Percentiles rank a stretch among this genome's conserved stretches.
These are phyloP conservation scores for Chaunax sp. DNA, from an alignment of 2,797 vertebrate genomes.

Conservation along the genomic window DNA sequence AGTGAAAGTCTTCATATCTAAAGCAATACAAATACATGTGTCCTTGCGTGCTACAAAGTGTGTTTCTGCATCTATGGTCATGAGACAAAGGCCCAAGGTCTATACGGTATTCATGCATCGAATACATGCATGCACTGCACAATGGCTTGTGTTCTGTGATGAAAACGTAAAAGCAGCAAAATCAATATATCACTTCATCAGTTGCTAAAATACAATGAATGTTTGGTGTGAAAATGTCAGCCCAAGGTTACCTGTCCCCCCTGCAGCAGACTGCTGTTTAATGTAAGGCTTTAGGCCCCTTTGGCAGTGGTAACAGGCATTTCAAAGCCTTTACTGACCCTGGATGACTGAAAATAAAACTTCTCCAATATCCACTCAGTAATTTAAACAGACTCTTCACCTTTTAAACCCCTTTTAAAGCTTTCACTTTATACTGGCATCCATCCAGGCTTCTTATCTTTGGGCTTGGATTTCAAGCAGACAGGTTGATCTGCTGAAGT, in stretches of 20 bases:
- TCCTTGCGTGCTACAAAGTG: neutral
- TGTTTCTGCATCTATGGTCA: conserved; percentile 4
- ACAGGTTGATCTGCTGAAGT: conserved; percentile 15
- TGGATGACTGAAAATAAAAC: neutral
- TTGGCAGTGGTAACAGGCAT: conserved; percentile 10
- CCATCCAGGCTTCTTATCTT: conserved; percentile 10
- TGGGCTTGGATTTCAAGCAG: conserved; percentile 19
- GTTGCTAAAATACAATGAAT: neutral
- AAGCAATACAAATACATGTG: conserved; percentile 2
- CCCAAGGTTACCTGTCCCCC: neutral
- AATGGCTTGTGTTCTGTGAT: neutral
- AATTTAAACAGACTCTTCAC: conserved; percentile 14
- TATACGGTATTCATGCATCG: neutral
- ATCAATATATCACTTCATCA: neutral
- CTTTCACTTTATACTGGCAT: conserved; percentile 9
- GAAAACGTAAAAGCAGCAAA: neutral
- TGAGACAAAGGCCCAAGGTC: neutral
- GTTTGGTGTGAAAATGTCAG: conserved; percentile 12
- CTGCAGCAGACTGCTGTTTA: neutral
- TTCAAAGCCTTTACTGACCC: conserved; percentile 11
- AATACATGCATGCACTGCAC: neutral
- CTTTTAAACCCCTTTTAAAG: conserved; percentile 2
- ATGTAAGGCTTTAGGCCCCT: conserved; percentile 9
- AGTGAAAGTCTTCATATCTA: neutral
- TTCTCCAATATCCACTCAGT: conserved; percentile 14